Evolutionary conservation across 2,797 vertebrate species (phyloP), one percentile per base, ranked within the genome.

Genomic region (Phrynocephalus guinanensis): DNA sequence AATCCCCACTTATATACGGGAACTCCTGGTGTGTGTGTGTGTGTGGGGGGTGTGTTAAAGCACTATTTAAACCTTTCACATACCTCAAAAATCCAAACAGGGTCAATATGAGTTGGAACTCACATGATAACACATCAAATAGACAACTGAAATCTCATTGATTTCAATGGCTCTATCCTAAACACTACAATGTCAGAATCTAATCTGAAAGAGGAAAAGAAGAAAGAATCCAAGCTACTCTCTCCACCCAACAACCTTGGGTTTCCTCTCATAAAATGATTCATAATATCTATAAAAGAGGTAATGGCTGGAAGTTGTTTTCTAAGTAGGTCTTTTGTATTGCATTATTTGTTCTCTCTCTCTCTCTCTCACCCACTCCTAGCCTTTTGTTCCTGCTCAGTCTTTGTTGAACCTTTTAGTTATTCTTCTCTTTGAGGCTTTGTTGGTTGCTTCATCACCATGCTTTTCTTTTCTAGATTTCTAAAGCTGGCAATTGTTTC

Each of bases 391-490:
- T 56, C 82, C 63, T 44, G 44, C 63, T 44, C 44, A 52, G 73
- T 77, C 73, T 88, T 83, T 88, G 86, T 83, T 22, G 38, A 82
- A 56, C 67, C 38, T 67, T 87, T 82, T 76, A 82, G 81, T 33
- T 77, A 71, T 71, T 77, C 44, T 73, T 68, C 70, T 70, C 81
- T 88, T 77, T 83, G 86, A 87, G 75, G 81, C 81, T 83, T 88
- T 88, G 86, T 88, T 88, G 73, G 63, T 60, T 30, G 68, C 73
- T 78, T 83, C 82, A 83, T 83, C 81, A 71, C 26, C 33, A 71
- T 68, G 73, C 48, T 81, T 82, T 82, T 67, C 75, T 44, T 78
- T 68, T 63, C 84, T 50, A 11, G 18, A 30, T 75, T 63, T 79
- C 70, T 38, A 83, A 79, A 77, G 44, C 81, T 77, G 28, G 24